phyloP scores from a whole-genome alignment of 2,113 vertebrate species.

The Macrotus californicus region DNA sequence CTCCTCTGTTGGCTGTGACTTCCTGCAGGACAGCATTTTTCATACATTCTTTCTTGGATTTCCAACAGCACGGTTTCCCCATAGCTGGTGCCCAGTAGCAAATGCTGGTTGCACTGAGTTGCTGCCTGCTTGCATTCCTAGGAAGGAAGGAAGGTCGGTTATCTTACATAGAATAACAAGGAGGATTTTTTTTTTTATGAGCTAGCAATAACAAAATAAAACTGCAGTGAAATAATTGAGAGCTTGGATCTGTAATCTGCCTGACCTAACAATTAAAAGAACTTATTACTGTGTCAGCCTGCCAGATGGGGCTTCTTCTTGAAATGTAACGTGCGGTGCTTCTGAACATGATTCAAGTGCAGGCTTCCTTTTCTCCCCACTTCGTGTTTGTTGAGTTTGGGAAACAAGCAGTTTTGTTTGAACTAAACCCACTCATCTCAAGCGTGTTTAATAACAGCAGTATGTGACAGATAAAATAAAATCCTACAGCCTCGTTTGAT shows the following conservation, averaged over 20 bases:
- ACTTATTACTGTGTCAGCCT: conserved; percentile 78
- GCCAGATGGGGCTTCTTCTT: conserved; percentile 80
- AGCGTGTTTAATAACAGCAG: conserved; percentile 81
- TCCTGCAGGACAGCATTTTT: neutral
- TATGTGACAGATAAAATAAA: conserved; percentile 80
- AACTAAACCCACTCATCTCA: conserved; percentile 79
- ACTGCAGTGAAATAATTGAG: conserved; percentile 71
- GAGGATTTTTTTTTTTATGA: neutral
- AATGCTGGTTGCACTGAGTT: neutral
- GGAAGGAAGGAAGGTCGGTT: neutral
- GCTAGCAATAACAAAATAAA: conserved; percentile 61
- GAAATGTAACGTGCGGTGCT: conserved; percentile 67
- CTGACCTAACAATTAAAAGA: conserved; percentile 82
- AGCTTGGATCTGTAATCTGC: conserved; percentile 74
- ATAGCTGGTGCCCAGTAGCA: neutral
- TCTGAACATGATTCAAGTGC: conserved; percentile 71
- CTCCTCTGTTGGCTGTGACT: neutral
- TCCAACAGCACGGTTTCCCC: neutral
- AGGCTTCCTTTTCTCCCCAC: conserved; percentile 68
- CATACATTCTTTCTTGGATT: neutral
- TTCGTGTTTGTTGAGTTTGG: conserved; percentile 74
- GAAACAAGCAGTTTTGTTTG: conserved; percentile 79
- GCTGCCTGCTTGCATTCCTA: neutral
- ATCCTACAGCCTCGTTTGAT: conserved; percentile 75
- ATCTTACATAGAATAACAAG: neutral